A percentile compares a stretch with the other conserved stretches of the same genome.
Evolutionary conservation across 64 coral and sea anemone species (phyloP).

Genomic region (Montipora sp.): DNA sequence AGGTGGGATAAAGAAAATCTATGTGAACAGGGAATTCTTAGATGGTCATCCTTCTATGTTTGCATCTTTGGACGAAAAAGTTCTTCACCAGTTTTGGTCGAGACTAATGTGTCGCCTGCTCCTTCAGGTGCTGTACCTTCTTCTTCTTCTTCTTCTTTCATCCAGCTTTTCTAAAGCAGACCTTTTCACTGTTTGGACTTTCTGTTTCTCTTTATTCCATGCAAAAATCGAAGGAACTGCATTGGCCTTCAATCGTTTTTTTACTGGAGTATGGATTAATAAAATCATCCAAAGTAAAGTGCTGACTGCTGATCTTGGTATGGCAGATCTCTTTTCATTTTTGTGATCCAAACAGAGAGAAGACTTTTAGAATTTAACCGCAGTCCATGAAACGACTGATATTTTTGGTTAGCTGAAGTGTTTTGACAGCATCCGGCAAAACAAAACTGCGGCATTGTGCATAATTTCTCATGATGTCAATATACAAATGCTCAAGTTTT

Average conservation of each 20-base stretch:
- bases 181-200: background rate
- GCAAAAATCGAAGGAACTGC: conserved; percentile 70
- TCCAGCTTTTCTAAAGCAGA: conserved; percentile 14
- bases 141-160: conserved; percentile 25
- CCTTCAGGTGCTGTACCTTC: conserved; percentile 57
- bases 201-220: conserved; percentile 35
- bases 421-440: conserved; percentile 19
- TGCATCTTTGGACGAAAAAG: conserved; percentile 51
- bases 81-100: background rate
- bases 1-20: conserved; percentile 56
- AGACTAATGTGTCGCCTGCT: conserved; percentile 14
- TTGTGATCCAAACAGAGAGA: conserved; percentile 55
- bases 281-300: conserved; percentile 46
- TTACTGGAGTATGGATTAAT: conserved; percentile 48
- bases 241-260: conserved; percentile 45
- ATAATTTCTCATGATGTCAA: no score
- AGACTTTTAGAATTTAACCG: conserved; percentile 6
- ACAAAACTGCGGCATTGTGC: background rate
- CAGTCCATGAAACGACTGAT: conserved; percentile 46
- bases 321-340: conserved; percentile 67
- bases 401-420: conserved; percentile 15
- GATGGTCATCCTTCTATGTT: conserved; percentile 43
- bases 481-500: no score
- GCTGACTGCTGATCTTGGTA: conserved; percentile 61
- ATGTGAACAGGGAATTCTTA: conserved; percentile 42